Conservation (phyloP, 2,113 vertebrate genomes). For the Trachemys scripta region DNA sequence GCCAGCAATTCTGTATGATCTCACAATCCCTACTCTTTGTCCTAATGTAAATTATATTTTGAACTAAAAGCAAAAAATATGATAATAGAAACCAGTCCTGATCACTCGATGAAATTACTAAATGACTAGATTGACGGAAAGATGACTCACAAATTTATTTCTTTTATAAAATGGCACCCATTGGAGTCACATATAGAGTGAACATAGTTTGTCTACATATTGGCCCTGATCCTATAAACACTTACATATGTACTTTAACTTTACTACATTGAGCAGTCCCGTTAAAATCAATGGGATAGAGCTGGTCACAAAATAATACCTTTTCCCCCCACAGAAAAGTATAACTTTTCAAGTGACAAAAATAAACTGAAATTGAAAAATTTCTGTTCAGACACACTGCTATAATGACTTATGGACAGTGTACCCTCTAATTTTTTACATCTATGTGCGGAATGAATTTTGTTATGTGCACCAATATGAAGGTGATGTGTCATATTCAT, state of each 20-base stretch:
- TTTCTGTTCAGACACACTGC: background rate
- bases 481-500: too few relatives aligned
- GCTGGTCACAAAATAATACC: background rate
- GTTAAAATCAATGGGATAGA: background rate
- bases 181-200: rapidly evolving
- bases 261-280: background rate
- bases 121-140: background rate
- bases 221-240: background rate
- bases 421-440: too few relatives aligned
- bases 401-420: background rate
- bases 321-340: background rate
- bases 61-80: background rate
- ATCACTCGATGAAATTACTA: background rate
- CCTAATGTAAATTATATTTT: background rate
- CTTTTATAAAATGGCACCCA: background rate
- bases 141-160: background rate
- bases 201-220: background rate
- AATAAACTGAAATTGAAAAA: background rate
- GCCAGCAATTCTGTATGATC: background rate
- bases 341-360: background rate
- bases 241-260: background rate
- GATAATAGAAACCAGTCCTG: background rate
- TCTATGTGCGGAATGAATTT: too few relatives aligned
- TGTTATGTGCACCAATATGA: too few relatives aligned
- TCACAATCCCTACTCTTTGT: background rate